Conservation (phyloP, 1,140 invertebrate genomes). For the Drosophila miranda region DNA sequence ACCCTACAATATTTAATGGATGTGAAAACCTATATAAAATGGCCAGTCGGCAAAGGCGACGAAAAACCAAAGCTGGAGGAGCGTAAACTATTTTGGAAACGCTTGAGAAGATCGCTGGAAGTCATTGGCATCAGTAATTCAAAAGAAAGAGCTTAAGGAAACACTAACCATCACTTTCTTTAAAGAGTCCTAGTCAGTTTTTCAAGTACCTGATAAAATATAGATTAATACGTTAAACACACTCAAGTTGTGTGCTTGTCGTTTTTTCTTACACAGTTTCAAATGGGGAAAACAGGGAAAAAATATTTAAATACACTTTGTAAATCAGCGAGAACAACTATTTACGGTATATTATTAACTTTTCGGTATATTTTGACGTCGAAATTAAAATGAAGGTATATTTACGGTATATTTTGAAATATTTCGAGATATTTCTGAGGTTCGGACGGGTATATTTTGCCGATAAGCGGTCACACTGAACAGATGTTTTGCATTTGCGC, state of each 20-base stretch:
- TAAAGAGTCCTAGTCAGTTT: conserved; percentile 59
- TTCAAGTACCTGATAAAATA: conserved; percentile 62
- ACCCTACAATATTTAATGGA: conserved; percentile 86
- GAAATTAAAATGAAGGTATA: no score
- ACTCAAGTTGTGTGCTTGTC: background rate
- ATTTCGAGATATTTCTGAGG: no score
- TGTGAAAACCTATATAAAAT: conserved; percentile 86
- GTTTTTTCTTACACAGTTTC: no score
- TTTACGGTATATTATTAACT: no score
- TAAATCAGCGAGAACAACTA: no score
- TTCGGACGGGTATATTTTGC: no score
- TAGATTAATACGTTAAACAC: conserved; percentile 7
- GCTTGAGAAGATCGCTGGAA: conserved; percentile 62
- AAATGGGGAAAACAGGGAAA: no score
- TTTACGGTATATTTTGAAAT: no score
- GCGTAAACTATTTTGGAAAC: conserved; percentile 78
- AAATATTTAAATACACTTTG: no score
- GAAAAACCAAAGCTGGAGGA: conserved; percentile 65
- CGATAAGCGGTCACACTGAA: no score
- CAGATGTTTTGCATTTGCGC: conserved; percentile 57
- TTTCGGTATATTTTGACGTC: no score
- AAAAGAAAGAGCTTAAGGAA: conserved; percentile 36
- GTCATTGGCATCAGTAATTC: conserved; percentile 48
- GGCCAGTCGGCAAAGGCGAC: conserved; percentile 82
- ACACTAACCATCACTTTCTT: background rate